Conservation (phyloP, 2,888 invertebrate species). For the Xylocampa areola region DNA sequence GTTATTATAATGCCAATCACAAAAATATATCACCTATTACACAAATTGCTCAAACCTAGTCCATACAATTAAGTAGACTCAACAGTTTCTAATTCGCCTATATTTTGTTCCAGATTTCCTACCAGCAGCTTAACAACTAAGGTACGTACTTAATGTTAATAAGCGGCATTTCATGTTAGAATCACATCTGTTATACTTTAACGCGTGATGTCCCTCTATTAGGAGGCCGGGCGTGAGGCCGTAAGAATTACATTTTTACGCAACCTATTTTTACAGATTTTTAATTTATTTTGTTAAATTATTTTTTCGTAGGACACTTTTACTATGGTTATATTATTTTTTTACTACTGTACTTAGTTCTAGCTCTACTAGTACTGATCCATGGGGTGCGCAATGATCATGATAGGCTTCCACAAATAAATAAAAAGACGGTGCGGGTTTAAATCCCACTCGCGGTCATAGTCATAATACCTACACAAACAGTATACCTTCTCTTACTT, state of each 20-base stretch:
- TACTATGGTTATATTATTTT: too few relatives aligned
- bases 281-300: constrained; percentile 2
- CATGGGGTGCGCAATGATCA: too few relatives aligned
- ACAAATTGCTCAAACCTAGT: too few relatives aligned
- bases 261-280: constrained; percentile 16
- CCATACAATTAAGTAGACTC: background rate
- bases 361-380: too few relatives aligned
- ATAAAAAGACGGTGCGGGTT: too few relatives aligned
- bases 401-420: too few relatives aligned
- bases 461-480: too few relatives aligned
- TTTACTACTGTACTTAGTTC: too few relatives aligned
- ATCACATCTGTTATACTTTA: constrained; percentile 40
- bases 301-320: background rate
- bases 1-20: too few relatives aligned
- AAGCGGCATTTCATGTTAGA: constrained; percentile 43
- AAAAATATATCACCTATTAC: too few relatives aligned
- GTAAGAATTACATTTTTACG: constrained; percentile 16
- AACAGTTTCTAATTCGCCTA: constrained; percentile 25
- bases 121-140: constrained; percentile 35
- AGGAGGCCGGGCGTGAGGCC: constrained; percentile 30
- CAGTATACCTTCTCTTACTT: too few relatives aligned
- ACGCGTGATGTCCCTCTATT: constrained; percentile 47
- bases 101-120: constrained; percentile 51
- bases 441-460: too few relatives aligned
- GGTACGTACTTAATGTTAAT: constrained; percentile 40